These are phyloP conservation scores for Drosophila suboccidentalis DNA, from an alignment of 2,888 invertebrate genomes.

Conservation along the genomic window DNA sequence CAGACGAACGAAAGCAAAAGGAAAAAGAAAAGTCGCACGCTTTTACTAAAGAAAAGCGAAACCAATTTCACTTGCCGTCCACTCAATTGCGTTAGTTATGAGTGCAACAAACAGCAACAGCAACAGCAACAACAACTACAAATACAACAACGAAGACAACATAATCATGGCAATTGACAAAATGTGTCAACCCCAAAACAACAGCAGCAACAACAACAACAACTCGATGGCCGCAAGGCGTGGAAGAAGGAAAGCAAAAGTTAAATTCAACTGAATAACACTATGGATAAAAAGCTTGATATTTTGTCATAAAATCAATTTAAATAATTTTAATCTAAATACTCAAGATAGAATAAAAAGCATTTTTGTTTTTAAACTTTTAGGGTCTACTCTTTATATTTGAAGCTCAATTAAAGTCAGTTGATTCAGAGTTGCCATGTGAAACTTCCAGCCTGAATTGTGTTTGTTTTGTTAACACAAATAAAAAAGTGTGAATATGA, in stretches of 20 bases:
- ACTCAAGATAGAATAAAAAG: no score
- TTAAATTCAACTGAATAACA: conserved; percentile 37
- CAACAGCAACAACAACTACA: conserved; percentile 22
- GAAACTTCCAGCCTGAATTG: no score
- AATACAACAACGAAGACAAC: conserved; percentile 50
- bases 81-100: conserved; percentile 67
- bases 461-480: no score
- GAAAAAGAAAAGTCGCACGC: conserved; percentile 71
- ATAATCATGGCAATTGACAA: conserved; percentile 76
- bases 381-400: no score
- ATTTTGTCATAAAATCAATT: no score
- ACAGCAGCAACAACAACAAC: conserved; percentile 7
- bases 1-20: conserved; percentile 29
- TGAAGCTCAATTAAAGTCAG: no score
- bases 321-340: no score
- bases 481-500: no score
- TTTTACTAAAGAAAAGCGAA: conserved; percentile 68
- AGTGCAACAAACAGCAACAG: conserved; percentile 39
- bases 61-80: conserved; percentile 73
- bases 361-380: no score
- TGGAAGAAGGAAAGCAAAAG: conserved; percentile 46
- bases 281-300: background rate
- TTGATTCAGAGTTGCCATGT: no score
- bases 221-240: conserved; percentile 13
- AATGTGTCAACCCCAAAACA: conserved; percentile 54